Base-by-base conservation (phyloP, 1,140 invertebrate species). In the Anagrus nilaparvatae region DNA sequence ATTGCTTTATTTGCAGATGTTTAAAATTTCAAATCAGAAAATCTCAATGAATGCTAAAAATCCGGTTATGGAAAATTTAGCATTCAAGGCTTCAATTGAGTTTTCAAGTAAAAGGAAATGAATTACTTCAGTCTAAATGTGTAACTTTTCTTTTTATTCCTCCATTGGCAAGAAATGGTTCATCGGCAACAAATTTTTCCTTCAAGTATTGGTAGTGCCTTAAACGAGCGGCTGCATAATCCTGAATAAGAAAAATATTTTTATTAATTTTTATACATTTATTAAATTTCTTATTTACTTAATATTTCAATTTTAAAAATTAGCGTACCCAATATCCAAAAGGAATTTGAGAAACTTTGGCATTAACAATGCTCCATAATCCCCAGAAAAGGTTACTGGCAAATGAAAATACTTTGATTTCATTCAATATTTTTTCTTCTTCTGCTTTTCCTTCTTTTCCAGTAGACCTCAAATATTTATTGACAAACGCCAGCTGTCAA, bases 301-400 rank as follows among this genome's bases (percentile, higher is more conserved):
- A 36, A 30, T 30, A 43, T 29, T 18, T 14, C 2, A 9, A 39
- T 24, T 10, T 38, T n/a, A 40, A 5, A 16, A 38, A 19, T 31
- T 5, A 12, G 65, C 75, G 78, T 71, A 95, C 93, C 87, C 87
- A 85, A 62, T 96, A 97, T 28, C 89, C 91, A 60, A 97, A 97
- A 24, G 87, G 79, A 58, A 97, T 97, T 53, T 87, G 76, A 1
- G 87, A 92, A 10, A 83, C 79, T 46, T 81, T 77, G 1, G 84
- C 84, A 64, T 94, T 93, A 4, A 94, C 82, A 18, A 95, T 74
- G 16, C 80, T 77, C 94, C 94, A 97, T 0, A 96, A 69, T 3
- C 75, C 76, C 94, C 93, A 97, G 51, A 96, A 82, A 16, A 97
- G 78, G 61, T 97, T 89, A n/a, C 87, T 87, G 13, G 82, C 86